These are phyloP conservation scores for Plecotus auritus DNA, from an alignment of 2,113 vertebrate species.

Conservation along the genomic window DNA sequence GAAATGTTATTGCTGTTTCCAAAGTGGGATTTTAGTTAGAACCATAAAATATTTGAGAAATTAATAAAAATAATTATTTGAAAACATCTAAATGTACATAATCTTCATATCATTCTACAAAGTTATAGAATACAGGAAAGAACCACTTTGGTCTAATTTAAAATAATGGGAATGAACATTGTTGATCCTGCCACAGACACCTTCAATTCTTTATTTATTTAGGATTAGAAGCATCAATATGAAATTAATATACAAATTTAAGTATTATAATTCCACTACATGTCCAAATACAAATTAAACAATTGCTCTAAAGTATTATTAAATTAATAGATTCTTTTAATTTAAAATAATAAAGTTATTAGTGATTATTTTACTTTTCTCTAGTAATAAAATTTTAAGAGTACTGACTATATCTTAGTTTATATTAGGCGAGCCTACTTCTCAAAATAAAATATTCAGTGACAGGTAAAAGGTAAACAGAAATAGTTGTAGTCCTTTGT, in stretches of 20 bases:
- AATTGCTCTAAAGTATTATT: neutral
- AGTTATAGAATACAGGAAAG: neutral
- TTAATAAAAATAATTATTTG: neutral
- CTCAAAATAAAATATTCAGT: neutral
- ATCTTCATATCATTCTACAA: neutral
- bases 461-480: neutral
- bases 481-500: neutral
- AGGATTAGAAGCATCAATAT: neutral
- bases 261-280: neutral
- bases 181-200: neutral
- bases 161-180: constrained; percentile 24
- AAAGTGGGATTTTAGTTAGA: neutral
- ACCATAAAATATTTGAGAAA: neutral
- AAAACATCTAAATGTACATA: neutral
- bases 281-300: neutral
- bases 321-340: neutral
- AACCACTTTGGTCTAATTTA: neutral
- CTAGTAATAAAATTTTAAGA: neutral
- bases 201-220: constrained; percentile 30
- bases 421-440: neutral
- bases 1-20: neutral
- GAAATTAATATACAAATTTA: neutral
- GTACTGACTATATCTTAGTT: neutral
- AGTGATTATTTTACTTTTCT: neutral
- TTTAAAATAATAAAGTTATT: neutral